These are phyloP conservation scores for Saxidomus purpurata DNA, from an alignment of 1,140 invertebrate genomes.

Conservation along the genomic window DNA sequence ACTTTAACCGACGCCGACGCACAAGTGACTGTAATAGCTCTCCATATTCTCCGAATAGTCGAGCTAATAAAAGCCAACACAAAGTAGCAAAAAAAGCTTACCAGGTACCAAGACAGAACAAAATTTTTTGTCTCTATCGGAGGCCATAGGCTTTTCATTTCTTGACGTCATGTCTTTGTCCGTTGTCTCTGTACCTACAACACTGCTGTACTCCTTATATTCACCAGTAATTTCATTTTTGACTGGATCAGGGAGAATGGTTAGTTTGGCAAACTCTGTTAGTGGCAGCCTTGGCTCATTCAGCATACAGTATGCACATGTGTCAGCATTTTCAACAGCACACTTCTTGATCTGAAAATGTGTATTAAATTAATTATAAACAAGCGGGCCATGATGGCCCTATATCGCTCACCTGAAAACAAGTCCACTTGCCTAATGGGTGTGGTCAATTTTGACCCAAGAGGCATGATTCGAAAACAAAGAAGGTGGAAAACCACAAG, in stretches of 20 bases:
- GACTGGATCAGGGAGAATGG: slow-evolving; percentile 23
- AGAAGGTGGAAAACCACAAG: too few relatives aligned
- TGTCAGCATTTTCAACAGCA: background rate
- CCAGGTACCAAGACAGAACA: background rate
- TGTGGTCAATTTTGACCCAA: too few relatives aligned
- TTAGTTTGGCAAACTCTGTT: background rate
- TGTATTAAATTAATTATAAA: background rate
- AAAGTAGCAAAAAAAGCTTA: too few relatives aligned
- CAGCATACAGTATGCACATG: slow-evolving; percentile 13
- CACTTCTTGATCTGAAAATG: slow-evolving; percentile 3
- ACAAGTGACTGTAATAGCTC: too few relatives aligned
- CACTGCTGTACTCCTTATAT: background rate
- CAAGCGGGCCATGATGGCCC: background rate
- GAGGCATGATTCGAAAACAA: too few relatives aligned
- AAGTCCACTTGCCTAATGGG: too few relatives aligned
- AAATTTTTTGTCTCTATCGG: slow-evolving; percentile 20
- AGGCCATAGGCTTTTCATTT: background rate
- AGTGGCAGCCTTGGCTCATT: slow-evolving; percentile 23
- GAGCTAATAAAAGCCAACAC: too few relatives aligned
- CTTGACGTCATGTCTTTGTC: background rate
- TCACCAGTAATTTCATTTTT: background rate
- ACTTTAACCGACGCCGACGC: too few relatives aligned
- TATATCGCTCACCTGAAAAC: too few relatives aligned
- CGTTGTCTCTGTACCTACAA: slow-evolving; percentile 15
- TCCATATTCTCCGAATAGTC: too few relatives aligned